phyloP scores from a whole-genome alignment of 1,140 invertebrate species.

The Ceratoteleas bidentatus region DNA sequence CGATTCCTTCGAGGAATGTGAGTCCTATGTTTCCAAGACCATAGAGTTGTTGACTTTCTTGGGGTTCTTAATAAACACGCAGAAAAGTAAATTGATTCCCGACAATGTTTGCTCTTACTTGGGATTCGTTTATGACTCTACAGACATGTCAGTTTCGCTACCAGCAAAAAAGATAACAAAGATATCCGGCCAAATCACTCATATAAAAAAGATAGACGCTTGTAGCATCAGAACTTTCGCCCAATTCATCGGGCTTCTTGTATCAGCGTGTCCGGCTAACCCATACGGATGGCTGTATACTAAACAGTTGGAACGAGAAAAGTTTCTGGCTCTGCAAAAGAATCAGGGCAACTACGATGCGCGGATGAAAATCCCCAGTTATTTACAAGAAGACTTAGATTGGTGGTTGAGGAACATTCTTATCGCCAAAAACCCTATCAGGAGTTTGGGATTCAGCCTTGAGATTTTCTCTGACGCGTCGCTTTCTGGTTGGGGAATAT shows the following conservation, averaged over 20 bases:
- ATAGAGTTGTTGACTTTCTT: slow-evolving; percentile 28
- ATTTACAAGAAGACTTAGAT: slow-evolving; percentile 37
- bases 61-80: slow-evolving; percentile 63
- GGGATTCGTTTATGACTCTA: slow-evolving; percentile 56
- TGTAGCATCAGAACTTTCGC: slow-evolving; percentile 64
- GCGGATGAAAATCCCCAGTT: neutral
- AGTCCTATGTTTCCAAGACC: slow-evolving; percentile 13
- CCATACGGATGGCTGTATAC: slow-evolving; percentile 63
- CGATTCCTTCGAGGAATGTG: slow-evolving; percentile 21
- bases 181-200: slow-evolving; percentile 2
- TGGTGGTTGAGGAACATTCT: slow-evolving; percentile 63
- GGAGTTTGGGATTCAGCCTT: neutral
- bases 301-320: slow-evolving; percentile 61
- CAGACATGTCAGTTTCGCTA: slow-evolving; percentile 42
- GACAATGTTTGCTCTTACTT: slow-evolving; percentile 46
- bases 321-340: slow-evolving; percentile 20
- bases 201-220: slow-evolving; percentile 2
- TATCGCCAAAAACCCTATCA: slow-evolving; percentile 29
- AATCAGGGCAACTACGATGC: slow-evolving; percentile 35
- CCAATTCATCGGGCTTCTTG: slow-evolving; percentile 49
- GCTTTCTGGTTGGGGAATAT: slow-evolving; percentile 46
- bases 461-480: slow-evolving; percentile 19
- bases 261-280: slow-evolving; percentile 56
- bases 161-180: slow-evolving; percentile 34
- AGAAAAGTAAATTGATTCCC: slow-evolving; percentile 57